Evolutionary conservation across 1,140 invertebrate genomes (phyloP).

Genomic region (Drosophila rufa): DNA sequence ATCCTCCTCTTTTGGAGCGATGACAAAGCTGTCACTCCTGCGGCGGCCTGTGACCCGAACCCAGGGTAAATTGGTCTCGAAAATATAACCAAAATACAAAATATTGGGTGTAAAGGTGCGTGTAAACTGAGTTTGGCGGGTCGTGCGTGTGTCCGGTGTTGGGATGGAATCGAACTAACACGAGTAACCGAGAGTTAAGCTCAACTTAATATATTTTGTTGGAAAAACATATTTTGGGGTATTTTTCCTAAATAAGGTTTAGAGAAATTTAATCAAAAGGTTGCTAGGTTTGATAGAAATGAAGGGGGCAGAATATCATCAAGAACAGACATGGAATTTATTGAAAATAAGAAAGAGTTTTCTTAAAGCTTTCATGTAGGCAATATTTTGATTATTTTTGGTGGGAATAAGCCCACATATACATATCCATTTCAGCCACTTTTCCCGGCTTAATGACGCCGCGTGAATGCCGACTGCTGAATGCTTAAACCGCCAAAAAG

Average conservation of each 20-base stretch:
- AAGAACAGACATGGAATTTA: too few species aligned
- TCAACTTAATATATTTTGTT: conserved; percentile 7
- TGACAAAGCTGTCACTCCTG: conserved; percentile 10
- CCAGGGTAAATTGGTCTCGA: conserved; percentile 20
- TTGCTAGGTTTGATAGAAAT: background rate
- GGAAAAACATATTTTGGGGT: conserved; percentile 18
- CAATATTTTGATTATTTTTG: background rate
- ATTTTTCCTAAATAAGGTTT: background rate
- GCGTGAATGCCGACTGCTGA: conserved; percentile 29
- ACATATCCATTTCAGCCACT: conserved; percentile 15
- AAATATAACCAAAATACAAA: conserved; percentile 26
- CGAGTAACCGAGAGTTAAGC: conserved; percentile 11
- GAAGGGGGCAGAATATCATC: too few species aligned
- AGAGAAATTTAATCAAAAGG: background rate
- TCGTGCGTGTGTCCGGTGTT: conserved; percentile 11
- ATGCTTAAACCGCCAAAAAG: conserved; percentile 61
- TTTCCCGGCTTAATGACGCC: conserved; percentile 58
- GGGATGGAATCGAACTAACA: conserved; percentile 16
- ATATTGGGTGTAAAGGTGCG: conserved; percentile 17
- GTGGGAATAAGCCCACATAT: background rate
- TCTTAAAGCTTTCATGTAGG: background rate
- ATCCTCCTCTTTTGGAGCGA: conserved; percentile 6
- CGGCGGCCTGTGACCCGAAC: conserved; percentile 25
- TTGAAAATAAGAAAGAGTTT: background rate
- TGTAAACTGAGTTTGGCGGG: conserved; percentile 6